Conservation (phyloP, 2,113 vertebrate species). For the Rhinogobius similis region DNA sequence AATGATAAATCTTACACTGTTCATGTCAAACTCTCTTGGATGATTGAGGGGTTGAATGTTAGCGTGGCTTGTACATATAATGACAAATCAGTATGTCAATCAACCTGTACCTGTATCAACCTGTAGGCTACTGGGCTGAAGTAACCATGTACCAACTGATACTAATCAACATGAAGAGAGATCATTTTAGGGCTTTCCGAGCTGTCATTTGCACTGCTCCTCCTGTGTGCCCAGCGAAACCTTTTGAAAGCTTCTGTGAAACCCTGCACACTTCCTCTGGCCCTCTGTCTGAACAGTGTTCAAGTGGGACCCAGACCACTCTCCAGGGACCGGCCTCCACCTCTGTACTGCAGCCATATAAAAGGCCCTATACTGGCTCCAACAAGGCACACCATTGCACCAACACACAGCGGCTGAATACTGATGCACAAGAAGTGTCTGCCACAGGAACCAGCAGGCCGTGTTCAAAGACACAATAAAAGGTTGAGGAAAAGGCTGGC, state of each 20-base stretch:
- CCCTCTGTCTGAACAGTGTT: background rate
- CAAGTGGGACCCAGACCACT: slow-evolving; percentile 32
- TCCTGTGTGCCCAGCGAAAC: background rate
- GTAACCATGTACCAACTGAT: too few relatives aligned
- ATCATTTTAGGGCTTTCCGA: background rate
- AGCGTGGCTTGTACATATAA: too few relatives aligned
- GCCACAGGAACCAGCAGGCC: slow-evolving; percentile 33
- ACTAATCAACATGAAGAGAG: too few relatives aligned
- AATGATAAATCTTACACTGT: too few relatives aligned
- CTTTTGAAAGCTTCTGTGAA: background rate
- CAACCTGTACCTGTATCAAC: too few relatives aligned
- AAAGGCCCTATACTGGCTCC: slow-evolving; percentile 55
- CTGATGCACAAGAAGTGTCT: slow-evolving; percentile 51
- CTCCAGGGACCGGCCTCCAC: slow-evolving; percentile 32
- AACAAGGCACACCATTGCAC: slow-evolving; percentile 60
- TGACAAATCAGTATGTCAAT: too few relatives aligned
- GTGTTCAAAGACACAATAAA: slow-evolving; percentile 33
- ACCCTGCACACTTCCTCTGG: background rate
- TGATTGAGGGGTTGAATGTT: too few relatives aligned
- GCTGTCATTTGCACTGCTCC: background rate
- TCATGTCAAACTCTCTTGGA: too few relatives aligned
- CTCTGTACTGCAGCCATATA: slow-evolving; percentile 61
- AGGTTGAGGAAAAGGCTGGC: slow-evolving; percentile 9
- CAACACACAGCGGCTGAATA: slow-evolving; percentile 54
- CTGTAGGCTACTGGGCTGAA: too few relatives aligned